phyloP scores from a whole-genome alignment of 2,888 invertebrate species.

The Eulithis testata region DNA sequence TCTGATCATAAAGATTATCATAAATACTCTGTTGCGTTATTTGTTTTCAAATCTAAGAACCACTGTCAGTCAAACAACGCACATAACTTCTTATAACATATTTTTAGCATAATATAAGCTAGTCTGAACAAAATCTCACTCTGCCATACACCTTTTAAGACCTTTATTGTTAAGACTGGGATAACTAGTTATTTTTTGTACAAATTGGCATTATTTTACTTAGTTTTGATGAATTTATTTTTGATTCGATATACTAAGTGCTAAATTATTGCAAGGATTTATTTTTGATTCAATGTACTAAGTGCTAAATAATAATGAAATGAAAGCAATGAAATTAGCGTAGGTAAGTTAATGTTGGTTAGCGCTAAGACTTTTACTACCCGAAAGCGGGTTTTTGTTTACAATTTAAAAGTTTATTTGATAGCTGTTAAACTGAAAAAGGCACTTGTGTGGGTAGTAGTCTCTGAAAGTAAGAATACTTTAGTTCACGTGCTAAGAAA shows the following conservation, averaged over 20 bases:
- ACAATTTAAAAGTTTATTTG: conserved; percentile 3
- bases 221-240: conserved; percentile 48
- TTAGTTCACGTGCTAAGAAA: conserved; percentile 34
- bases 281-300: conserved; percentile 38
- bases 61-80: conserved; percentile 17
- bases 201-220: conserved; percentile 56
- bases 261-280: conserved; percentile 46
- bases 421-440: background rate
- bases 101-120: conserved; percentile 16
- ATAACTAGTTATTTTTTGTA: conserved; percentile 47
- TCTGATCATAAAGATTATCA: background rate
- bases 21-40: background rate
- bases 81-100: conserved; percentile 7
- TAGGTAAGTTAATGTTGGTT: conserved; percentile 44
- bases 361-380: conserved; percentile 43
- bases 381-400: conserved; percentile 12
- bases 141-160: conserved; percentile 32
- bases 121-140: conserved; percentile 26
- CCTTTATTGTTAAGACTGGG: conserved; percentile 58
- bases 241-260: conserved; percentile 48
- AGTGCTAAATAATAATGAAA: conserved; percentile 60
- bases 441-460: background rate
- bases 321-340: conserved; percentile 66
- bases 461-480: conserved; percentile 6
- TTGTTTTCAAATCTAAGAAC: conserved; percentile 20